These are phyloP conservation scores for Euproctis similis DNA, from an alignment of 2,888 invertebrate species.

Conservation along the genomic window DNA sequence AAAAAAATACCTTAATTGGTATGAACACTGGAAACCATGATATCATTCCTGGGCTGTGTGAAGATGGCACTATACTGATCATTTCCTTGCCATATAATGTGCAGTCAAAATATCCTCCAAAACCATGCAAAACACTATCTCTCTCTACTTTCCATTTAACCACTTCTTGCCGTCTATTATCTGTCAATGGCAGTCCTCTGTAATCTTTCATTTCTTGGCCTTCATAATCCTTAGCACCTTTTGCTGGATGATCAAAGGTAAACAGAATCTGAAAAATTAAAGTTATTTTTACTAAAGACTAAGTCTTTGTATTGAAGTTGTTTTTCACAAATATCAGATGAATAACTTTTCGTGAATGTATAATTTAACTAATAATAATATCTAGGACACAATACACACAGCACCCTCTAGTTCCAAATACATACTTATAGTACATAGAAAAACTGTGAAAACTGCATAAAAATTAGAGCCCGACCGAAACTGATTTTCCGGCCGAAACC, in stretches of 20 bases:
- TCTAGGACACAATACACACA: no score
- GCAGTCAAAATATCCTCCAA: slow-evolving; percentile 97
- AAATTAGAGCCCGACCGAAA: no score
- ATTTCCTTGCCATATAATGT: slow-evolving; percentile 87
- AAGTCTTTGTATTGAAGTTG: no score
- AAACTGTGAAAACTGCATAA: no score
- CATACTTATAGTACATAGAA: no score
- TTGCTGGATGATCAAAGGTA: slow-evolving; percentile 93
- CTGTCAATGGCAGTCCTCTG: slow-evolving; percentile 78
- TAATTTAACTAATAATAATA: no score
- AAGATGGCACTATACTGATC: slow-evolving; percentile 92
- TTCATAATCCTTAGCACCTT: slow-evolving; percentile 79
- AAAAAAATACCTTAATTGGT: slow-evolving; percentile 88
- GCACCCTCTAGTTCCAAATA: no score
- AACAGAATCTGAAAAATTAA: slow-evolving; percentile 81
- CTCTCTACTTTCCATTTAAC: slow-evolving; percentile 81
- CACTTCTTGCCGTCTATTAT: slow-evolving; percentile 84
- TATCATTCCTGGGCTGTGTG: slow-evolving; percentile 94
- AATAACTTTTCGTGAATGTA: no score
- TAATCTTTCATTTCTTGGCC: slow-evolving; percentile 80
- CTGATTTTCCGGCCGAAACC: no score
- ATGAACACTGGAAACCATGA: slow-evolving; percentile 99
- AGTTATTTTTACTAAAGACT: no score
- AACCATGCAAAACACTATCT: slow-evolving; percentile 92
- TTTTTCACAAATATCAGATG: no score